These are phyloP conservation scores for Argopecten irradians DNA, from an alignment of 1,140 invertebrate genomes.

Conservation along the genomic window DNA sequence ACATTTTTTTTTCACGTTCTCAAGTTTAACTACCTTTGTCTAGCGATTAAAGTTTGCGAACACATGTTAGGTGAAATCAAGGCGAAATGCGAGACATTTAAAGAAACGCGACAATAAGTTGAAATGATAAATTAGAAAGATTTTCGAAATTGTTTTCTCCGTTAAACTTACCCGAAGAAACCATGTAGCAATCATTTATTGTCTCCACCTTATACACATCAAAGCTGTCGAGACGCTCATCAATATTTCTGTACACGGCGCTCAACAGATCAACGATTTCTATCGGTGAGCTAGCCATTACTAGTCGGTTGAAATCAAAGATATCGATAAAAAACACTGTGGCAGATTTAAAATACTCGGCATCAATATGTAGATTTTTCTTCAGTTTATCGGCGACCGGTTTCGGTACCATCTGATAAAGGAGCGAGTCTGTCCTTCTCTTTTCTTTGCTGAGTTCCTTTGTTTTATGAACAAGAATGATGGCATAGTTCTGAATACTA, in stretches of 20 bases:
- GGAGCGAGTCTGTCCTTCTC: constrained; percentile 70
- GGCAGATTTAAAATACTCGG: constrained; percentile 74
- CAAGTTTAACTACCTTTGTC: too few species aligned
- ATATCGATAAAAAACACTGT: constrained; percentile 85
- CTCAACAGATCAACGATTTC: constrained; percentile 81
- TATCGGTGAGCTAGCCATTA: constrained; percentile 90
- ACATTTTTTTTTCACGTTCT: too few species aligned
- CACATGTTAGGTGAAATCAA: too few species aligned
- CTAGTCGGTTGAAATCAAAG: constrained; percentile 87
- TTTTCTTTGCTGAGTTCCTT: constrained; percentile 71
- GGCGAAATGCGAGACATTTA: too few species aligned
- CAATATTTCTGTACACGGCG: constrained; percentile 67
- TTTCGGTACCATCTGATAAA: constrained; percentile 80
- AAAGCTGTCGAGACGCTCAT: constrained; percentile 63
- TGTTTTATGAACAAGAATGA: constrained; percentile 72
- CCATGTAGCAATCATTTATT: constrained; percentile 74
- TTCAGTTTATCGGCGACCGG: constrained; percentile 77
- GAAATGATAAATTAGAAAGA: too few species aligned
- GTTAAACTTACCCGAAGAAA: constrained; percentile 67
- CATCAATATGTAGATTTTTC: constrained; percentile 71
- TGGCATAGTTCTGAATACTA: constrained; percentile 73
- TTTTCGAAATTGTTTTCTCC: too few species aligned
- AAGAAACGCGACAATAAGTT: too few species aligned
- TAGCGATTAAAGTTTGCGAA: too few species aligned
- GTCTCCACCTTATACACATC: constrained; percentile 74